Evolutionary conservation across 2,888 invertebrate species (phyloP), one percentile per base, ranked within the genome.

Genomic region (Agrotis puta): DNA sequence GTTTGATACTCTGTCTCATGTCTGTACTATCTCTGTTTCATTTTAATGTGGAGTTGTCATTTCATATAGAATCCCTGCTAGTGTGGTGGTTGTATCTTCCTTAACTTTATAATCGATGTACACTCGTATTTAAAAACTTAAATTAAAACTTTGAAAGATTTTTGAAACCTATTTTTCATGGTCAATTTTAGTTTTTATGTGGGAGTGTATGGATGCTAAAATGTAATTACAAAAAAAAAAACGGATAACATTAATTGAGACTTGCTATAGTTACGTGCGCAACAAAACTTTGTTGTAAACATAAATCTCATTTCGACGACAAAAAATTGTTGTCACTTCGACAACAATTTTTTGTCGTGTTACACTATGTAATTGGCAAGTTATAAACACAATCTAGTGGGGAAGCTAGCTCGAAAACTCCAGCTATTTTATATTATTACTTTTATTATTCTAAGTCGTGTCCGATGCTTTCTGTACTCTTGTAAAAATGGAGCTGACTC

Each of bases 1-100:
- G 95, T 95, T 95, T 95, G 95, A 95, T 95, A 95, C 94, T 93
- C 87, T 90, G 87, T 88, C 85, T 88, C 86, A 87, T 89, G 87
- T 92, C 89, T 91, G 87, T 90, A 76, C 83, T 85, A 75, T 88
- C 81, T 87, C 83, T 87, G 79, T 85, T 86, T 85, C 84, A 85
- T 84, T 87, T 74, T 77, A 73, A 73, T 33, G 48, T 68, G 70
- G 64, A 80, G 68, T 76, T 71, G 63, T 77, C 73, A 72, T 85
- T 74, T 79, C 70, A 71, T 65, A 54, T 64, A 64, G 70, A 74
- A 75, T 84, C 83, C 73, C 79, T 75, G 64, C 81, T 84, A 76
- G 74, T 73, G 47, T 51, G 81, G 77, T 79, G 71, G 64, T 65
- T 66, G 59, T 67, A 20, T 74, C 20, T 78, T 59, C 9, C 14